A percentile compares a stretch with the other conserved stretches of the same genome.
Conservation (phyloP, 2,797 vertebrate species). For the Meriones psammophilus region DNA sequence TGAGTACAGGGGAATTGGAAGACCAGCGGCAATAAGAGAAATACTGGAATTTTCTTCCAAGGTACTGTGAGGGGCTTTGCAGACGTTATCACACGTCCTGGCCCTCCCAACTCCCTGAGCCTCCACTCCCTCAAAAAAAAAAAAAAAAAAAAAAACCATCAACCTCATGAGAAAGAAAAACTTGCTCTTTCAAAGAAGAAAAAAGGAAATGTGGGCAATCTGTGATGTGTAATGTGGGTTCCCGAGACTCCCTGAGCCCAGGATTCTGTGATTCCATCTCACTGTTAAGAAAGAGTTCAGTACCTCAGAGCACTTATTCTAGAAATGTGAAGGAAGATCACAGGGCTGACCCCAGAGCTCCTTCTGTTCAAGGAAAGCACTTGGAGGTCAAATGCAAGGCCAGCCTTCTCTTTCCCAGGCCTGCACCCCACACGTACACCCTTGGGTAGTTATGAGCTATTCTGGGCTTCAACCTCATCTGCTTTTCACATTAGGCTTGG, state of each 20-base stretch:
- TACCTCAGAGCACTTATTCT: neutral
- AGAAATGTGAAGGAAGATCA: neutral
- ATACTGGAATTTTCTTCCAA: conserved; percentile 77
- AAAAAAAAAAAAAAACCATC: neutral
- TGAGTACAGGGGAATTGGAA: conserved; percentile 77
- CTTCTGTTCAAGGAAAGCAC: conserved; percentile 1
- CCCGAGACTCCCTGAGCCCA: neutral
- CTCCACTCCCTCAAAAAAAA: neutral
- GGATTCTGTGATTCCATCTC: neutral
- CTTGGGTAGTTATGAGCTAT: conserved; percentile 52
- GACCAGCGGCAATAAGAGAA: conserved; percentile 76
- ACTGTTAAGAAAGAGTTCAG: neutral
- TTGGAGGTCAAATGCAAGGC: conserved; percentile 62
- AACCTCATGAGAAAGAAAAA: neutral
- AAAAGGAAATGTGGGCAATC: neutral
- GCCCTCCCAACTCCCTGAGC: neutral
- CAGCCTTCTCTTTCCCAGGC: conserved; percentile 33
- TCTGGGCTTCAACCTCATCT: conserved; percentile 71
- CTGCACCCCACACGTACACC: neutral
- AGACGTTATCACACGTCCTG: conserved; percentile 57
- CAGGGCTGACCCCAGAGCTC: conserved; percentile 7
- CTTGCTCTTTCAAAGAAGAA: neutral
- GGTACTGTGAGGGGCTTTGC: neutral
- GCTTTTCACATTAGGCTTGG: conserved; percentile 60
- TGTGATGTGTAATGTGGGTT: neutral